These are phyloP conservation scores for Alca torda DNA, from an alignment of 2,797 vertebrate species.

Conservation along the genomic window DNA sequence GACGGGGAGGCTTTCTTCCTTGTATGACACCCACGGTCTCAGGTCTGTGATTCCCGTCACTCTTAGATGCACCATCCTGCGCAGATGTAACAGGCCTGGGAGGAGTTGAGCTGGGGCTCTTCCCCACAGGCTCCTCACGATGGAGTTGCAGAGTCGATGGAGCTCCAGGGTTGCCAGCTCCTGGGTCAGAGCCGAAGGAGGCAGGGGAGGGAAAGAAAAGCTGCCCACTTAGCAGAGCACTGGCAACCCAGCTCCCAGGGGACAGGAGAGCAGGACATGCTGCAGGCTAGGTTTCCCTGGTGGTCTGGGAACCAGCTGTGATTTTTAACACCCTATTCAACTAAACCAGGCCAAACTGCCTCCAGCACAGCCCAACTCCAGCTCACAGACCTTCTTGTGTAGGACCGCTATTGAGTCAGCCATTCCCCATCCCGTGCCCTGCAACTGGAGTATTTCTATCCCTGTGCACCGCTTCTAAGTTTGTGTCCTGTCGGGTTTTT, in stretches of 20 bases:
- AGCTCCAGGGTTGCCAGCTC: not conserved
- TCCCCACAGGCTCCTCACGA: fast-evolving
- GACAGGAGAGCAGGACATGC: not conserved
- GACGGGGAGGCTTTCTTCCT: not conserved
- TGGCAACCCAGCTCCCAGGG: not conserved
- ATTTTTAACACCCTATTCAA: constrained; percentile 17
- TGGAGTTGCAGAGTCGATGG: not conserved
- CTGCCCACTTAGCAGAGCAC: not conserved
- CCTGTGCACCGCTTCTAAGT: not conserved
- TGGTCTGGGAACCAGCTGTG: not conserved
- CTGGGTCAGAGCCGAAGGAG: fast-evolving
- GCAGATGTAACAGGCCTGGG: fast-evolving
- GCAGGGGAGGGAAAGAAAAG: not conserved
- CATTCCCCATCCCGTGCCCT: not conserved
- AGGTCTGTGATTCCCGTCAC: fast-evolving
- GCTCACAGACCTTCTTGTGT: not conserved
- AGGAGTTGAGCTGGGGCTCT: not conserved
- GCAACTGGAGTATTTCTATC: not conserved
- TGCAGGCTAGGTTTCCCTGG: not conserved
- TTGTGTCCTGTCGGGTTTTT: not conserved
- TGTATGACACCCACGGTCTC: fast-evolving
- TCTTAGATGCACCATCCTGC: fast-evolving
- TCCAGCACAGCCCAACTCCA: not conserved
- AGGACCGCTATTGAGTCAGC: not conserved
- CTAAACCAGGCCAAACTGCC: not conserved